A percentile compares a stretch with the other conserved stretches of the same genome.
phyloP scores from a whole-genome alignment of 2,113 vertebrate genomes.

The Lutjanus erythropterus region DNA sequence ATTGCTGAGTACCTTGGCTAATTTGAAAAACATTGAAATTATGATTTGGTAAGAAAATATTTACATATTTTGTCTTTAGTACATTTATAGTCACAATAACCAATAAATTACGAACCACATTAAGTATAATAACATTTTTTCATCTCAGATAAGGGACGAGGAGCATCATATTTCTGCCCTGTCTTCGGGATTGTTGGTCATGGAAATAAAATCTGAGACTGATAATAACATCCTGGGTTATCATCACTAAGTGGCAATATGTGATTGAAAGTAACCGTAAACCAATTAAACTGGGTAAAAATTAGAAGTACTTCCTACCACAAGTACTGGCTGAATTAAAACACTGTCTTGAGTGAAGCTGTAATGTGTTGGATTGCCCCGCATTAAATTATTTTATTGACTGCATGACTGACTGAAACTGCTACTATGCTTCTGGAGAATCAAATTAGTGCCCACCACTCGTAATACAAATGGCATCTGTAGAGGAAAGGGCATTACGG shows the following conservation, averaged over 20 bases:
- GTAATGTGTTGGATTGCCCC: background rate
- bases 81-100: background rate
- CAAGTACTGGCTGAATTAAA: background rate
- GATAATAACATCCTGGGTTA: background rate
- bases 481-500: constrained; percentile 7
- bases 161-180: background rate
- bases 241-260: background rate
- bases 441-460: constrained; percentile 27
- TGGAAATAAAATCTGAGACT: background rate
- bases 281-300: background rate
- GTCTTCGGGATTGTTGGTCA: background rate
- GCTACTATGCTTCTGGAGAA: constrained; percentile 1
- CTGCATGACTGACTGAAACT: constrained; percentile 15
- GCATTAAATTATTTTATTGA: constrained; percentile 24
- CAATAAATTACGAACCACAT: background rate
- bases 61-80: background rate
- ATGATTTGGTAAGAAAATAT: background rate
- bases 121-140: background rate
- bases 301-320: background rate
- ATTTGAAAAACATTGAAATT: background rate
- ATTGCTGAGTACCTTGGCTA: background rate
- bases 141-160: background rate
- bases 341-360: background rate
- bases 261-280: background rate
- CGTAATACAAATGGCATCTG: background rate